Percentiles rank a stretch among this genome's conserved stretches.
Conservation (phyloP, 2,797 vertebrate species). For the Notolepis coatsorum region DNA sequence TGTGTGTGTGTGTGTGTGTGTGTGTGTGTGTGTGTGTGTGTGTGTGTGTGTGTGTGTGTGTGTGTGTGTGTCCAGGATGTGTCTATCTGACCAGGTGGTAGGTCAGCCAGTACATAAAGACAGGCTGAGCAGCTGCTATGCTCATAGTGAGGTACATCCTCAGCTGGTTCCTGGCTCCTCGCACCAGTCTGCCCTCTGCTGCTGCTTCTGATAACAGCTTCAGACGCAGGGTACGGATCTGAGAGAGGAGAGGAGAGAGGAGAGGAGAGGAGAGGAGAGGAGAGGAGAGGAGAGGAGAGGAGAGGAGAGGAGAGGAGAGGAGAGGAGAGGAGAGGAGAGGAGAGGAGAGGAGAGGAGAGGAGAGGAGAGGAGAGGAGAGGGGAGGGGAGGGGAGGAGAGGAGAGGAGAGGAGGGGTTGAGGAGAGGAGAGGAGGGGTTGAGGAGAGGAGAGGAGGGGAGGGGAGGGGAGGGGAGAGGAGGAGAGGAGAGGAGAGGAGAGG, state of each 20-base stretch:
- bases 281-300: background rate
- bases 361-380: background rate
- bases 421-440: no score
- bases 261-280: background rate
- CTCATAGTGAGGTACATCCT: slow-evolving; percentile 96
- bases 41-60: slow-evolving; percentile 2
- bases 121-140: slow-evolving; percentile 89
- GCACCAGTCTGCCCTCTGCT: slow-evolving; percentile 86
- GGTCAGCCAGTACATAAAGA: slow-evolving; percentile 96
- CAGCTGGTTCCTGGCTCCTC: slow-evolving; percentile 89
- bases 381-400: background rate
- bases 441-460: background rate
- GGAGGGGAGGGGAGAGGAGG: background rate
- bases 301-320: background rate
- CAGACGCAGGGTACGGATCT: slow-evolving; percentile 91
- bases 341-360: background rate
- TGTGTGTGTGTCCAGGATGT: slow-evolving; percentile 1
- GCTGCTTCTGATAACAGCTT: slow-evolving; percentile 92
- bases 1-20: background rate
- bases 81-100: slow-evolving; percentile 89
- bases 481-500: no score
- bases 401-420: no score
- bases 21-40: background rate
- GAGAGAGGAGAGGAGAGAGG: background rate
- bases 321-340: background rate